Base-by-base conservation (phyloP, 1,140 invertebrate genomes). In the Galendromus occidentalis region DNA sequence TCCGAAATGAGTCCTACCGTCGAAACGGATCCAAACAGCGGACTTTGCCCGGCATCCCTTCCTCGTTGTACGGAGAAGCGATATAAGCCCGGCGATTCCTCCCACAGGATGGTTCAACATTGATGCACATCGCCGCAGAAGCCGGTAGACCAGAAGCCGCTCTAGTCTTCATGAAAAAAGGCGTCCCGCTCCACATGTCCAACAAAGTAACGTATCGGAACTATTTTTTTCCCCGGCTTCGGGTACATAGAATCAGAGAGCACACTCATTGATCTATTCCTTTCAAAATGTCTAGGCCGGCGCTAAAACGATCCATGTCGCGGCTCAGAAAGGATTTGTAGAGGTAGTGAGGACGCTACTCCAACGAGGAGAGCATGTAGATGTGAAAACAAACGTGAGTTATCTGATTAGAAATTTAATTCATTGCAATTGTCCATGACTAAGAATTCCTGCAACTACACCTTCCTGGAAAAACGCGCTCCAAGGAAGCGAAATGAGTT, bases 181-280 rank as follows among this genome's bases (percentile, higher is more conserved):
- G 95, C 2, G 94, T 98, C n/a, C 96, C 96, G 67, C 80, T 98
- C 0, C 91, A 97, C 73, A 98, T 98, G 93, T 94, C 95, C 68
- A 98, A 98, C 77, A 98, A 98, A 79, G 84, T 85, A 74, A 71
- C 9, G 33, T 39, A 4, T 9, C 33, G 9, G n/a, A n/a, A n/a
- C n/a, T n/a, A n/a, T n/a, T n/a, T n/a, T n/a, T n/a, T n/a, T n/a
- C n/a, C n/a, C n/a, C n/a, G n/a, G n/a, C n/a, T n/a, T n/a, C n/a
- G n/a, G n/a, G n/a, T n/a, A n/a, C n/a, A n/a, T n/a, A n/a, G n/a
- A n/a, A n/a, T n/a, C n/a, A n/a, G n/a, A n/a, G n/a, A n/a, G n/a
- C n/a, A n/a, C n/a, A 39, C 9, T 39, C 4, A 39, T 39, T 39
- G 33, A 69, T n/a, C 45, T 51, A 9, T 66, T 66, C 64, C 63